Evolutionary conservation across 2,113 vertebrate genomes (phyloP), one percentile per base, ranked within the genome.

Genomic region (Psettodes erumei): DNA sequence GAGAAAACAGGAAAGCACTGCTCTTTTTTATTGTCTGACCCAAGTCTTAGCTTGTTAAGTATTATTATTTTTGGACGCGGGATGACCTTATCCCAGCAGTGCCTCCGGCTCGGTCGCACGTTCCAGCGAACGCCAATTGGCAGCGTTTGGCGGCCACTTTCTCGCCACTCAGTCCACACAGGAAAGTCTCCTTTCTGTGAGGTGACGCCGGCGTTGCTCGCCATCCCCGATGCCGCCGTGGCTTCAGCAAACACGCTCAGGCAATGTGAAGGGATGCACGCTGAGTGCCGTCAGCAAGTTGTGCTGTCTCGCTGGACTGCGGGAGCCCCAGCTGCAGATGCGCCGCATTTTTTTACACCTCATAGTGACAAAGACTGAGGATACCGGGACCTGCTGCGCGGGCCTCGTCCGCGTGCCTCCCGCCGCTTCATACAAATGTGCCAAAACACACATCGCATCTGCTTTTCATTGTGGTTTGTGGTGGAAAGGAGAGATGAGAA

Each of bases 41-140:
- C 16, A 76, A 55, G 62, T 79, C 67, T 59, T 70, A 60, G 81
- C 64, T 64, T 61, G 60, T 77, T 83, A 66, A 70, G 65, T 59
- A 18, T 32, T 84, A 68, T 78, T 84, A 68, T 70, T 65, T 65
- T 71, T 84, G 85, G 78, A 80, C 61, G 67, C 10, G 61, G 61
- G 6, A 4, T 30, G 65, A 63, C 58, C 47, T 60, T 81, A 72
- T 70, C 64, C 82, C 75, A 75, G 71, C 75, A 51, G 54, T 30
- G 65, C 75, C 81, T 79, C 71, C 30, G 71, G 78, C 30, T 66
- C 3, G 35, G 75, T 60, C n/a, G 21, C 61, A 43, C 51, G 59
- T 77, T 86, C 77, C 84, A 81, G 56, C 33, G 6, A 53, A 60
- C 37, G 28, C 55, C n/a, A 42, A 27, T 45, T 75, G 77, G 56